Conservation (phyloP, 1,140 invertebrate species). For the Hyles euphorbiae region DNA sequence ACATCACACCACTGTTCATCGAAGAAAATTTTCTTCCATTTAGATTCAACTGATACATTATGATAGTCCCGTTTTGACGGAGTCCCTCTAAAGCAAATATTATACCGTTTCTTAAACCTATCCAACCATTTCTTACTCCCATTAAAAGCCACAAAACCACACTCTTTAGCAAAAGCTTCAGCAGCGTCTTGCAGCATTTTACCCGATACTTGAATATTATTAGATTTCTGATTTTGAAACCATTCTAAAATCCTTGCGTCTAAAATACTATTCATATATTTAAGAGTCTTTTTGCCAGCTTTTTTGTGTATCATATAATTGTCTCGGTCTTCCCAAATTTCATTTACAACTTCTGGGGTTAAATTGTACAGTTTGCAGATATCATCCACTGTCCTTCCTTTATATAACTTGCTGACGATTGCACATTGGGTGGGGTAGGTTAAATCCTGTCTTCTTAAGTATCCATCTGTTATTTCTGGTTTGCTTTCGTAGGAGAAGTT, state of each 20-base stretch:
- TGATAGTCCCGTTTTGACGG: constrained; percentile 22
- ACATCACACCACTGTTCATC: constrained; percentile 28
- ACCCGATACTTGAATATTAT: constrained; percentile 25
- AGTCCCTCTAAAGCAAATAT: constrained; percentile 22
- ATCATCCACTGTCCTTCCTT: constrained; percentile 23
- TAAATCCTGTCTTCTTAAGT: constrained; percentile 22
- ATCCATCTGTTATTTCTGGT: constrained; percentile 6
- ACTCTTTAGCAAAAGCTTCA: constrained; percentile 26
- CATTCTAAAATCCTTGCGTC: constrained; percentile 28
- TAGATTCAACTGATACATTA: constrained; percentile 22
- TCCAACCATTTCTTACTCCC: constrained; percentile 35
- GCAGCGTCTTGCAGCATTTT: constrained; percentile 31
- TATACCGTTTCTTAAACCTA: constrained; percentile 30
- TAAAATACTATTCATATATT: constrained; percentile 26
- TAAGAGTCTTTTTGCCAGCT: constrained; percentile 18
- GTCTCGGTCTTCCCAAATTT: constrained; percentile 33
- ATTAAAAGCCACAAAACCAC: constrained; percentile 30
- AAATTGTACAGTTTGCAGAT: constrained; percentile 27
- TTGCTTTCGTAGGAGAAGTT: constrained; percentile 8
- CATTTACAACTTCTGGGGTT: constrained; percentile 26
- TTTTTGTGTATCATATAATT: constrained; percentile 27
- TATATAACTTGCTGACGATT: constrained; percentile 32
- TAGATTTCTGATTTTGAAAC: constrained; percentile 22
- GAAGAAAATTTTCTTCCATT: constrained; percentile 30
- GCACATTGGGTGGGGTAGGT: constrained; percentile 23